Base-by-base conservation (phyloP, 2,113 vertebrate genomes). In the Chiloscyllium plagiosum region DNA sequence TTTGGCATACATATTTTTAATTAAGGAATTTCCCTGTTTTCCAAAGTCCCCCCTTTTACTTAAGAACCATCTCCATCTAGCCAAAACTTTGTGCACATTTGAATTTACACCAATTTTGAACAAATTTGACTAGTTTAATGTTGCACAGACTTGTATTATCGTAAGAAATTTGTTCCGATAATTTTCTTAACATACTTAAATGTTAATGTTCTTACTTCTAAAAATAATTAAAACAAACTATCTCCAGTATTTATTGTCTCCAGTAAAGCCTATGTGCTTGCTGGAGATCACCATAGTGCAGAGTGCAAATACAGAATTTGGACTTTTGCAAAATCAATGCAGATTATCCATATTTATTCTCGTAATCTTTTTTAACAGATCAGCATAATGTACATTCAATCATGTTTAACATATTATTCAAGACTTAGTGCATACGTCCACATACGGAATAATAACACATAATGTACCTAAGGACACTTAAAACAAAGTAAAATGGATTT, bases 1-100 rank as follows among this genome's bases (percentile, higher is more conserved):
- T 47, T 76, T 26, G 4, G 24, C 33, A 76, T 72, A 42, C 50
- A 4, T 95, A 24, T 72, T 50, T 95, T 72, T 76, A 50, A 72
- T 72, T 76, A 24, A 52, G 8, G 68, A 15, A 70, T 95, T 47
- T 72, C 37, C 47, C 94, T 33, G 12, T 70, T 72, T 95, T 95
- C 94, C 94, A 95, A 52, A 95, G 94, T 70, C 69, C 94, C 94
- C 94, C 94, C 94, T 70, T 29, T 52, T 13, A 26, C 47, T 29
- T 22, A 29, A 95, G 68, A 47, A 70, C 24, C 20, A 24, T 95
- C 94, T 95, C 68, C 94, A 76, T 76, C 22, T 72, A 72, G 69
- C 94, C 94, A 52, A 95, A 94, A 47, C 68, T 95, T 70, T 95
- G 94, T 95, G 94, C 94, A 95, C 68, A 33, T 2, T 95, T 70